Evolutionary conservation across 2,797 vertebrate species (phyloP), one percentile per base, ranked within the genome.

Genomic region (Pachyuromys duprasi): DNA sequence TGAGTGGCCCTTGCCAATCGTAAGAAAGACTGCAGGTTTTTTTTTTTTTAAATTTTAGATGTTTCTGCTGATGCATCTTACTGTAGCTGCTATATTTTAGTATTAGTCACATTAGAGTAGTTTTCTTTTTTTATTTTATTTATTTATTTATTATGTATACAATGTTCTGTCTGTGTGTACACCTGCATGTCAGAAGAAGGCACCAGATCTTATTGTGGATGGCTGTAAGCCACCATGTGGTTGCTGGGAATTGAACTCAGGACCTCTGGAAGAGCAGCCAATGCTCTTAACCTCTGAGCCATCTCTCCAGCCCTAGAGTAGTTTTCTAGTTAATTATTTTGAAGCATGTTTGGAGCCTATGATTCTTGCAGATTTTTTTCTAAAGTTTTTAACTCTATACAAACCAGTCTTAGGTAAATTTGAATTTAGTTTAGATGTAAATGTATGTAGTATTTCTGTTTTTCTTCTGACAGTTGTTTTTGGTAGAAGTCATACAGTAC

Each of bases 361-460:
- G 31, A 93, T 79, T 72, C 45, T 90, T 93, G 26, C 14, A 63
- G 55, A 94, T 26, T 86, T 93, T 89, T 93, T 65, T 84, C 53
- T 57, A 65, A 70, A 63, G 39, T 75, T 76, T 91, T 53, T 31
- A 36, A 24, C n/a, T 55, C 55, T 57, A 67, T 67, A 67, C 55
- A 92, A 63, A n/a, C 86, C 39, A 94, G 28, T 69, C 80, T 86
- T 39, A 55, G 33, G 18, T 89, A 65, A 62, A 20, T 92, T 39
- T 86, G 63, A 91, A 49, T 80, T 93, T 90, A 95, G 42, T 76
- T 69, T 70, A 86, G 13, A 39, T 53, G 17, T 70, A 91, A 86
- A 72, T 83, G 83, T 91, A 83, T 60, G 39, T 6, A 62, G 24
- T 45, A 67, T 95, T 83, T 72, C 62, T 60, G 49, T n/a, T 90